These are phyloP conservation scores for Phalloptychus januarius DNA, from an alignment of 2,797 vertebrate genomes.

Conservation along the genomic window DNA sequence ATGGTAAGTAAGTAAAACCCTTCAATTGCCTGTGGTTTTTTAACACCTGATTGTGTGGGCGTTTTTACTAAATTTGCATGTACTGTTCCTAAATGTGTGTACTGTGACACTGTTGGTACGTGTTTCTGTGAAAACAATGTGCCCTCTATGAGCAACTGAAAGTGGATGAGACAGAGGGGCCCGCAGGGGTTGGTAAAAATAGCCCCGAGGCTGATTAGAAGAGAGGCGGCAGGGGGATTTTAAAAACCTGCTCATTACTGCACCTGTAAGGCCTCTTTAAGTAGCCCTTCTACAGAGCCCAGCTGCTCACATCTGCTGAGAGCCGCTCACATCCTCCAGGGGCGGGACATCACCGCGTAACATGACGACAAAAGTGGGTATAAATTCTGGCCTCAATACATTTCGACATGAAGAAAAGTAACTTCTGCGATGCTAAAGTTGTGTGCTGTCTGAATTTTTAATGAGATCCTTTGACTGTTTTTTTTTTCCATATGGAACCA, in stretches of 20 bases:
- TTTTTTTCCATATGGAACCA: constrained; percentile 33
- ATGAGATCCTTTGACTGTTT: constrained; percentile 38
- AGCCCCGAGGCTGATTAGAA: constrained; percentile 82
- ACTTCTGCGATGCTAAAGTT: constrained; percentile 53
- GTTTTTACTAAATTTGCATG: constrained; percentile 47
- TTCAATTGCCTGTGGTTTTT: constrained; percentile 50
- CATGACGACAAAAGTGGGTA: constrained; percentile 52
- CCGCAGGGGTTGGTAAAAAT: constrained; percentile 80
- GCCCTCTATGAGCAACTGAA: constrained; percentile 71
- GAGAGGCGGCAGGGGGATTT: constrained; percentile 70
- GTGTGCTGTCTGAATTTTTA: constrained; percentile 50
- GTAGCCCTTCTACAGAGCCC: constrained; percentile 73
- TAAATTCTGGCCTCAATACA: constrained; percentile 72
- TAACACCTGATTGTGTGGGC: constrained; percentile 29
- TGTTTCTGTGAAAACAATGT: constrained; percentile 62
- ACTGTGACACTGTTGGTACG: constrained; percentile 49
- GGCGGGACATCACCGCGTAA: constrained; percentile 66
- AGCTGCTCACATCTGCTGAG: constrained; percentile 80
- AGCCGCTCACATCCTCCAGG: constrained; percentile 69
- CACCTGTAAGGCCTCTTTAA: constrained; percentile 80
- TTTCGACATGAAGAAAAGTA: constrained; percentile 50
- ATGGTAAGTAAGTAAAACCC: constrained; percentile 33
- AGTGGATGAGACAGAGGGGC: constrained; percentile 76
- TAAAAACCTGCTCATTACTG: constrained; percentile 82
- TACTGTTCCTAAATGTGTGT: constrained; percentile 38